A percentile compares a stretch with the other conserved stretches of the same genome.
These are phyloP conservation scores for Nerophis ophidion DNA, from an alignment of 2,113 vertebrate species.

Conservation along the genomic window DNA sequence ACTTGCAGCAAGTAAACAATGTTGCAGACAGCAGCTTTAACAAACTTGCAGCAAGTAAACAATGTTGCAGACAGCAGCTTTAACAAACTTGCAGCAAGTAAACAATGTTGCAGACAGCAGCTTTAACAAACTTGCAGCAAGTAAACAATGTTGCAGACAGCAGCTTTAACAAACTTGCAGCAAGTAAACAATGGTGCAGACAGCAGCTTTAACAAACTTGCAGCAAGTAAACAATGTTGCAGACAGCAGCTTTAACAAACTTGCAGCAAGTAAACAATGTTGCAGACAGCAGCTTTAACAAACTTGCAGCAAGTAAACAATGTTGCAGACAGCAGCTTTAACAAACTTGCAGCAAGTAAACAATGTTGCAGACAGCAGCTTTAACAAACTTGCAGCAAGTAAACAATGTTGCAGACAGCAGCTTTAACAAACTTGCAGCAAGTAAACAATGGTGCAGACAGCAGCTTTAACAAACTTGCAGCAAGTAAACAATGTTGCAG, in stretches of 20 bases:
- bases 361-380: slow-evolving; percentile 51
- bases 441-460: slow-evolving; percentile 41
- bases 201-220: too few relatives aligned
- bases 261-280: slow-evolving; percentile 43
- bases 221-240: slow-evolving; percentile 41
- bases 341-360: too few relatives aligned
- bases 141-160: slow-evolving; percentile 44
- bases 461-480: too few relatives aligned
- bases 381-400: too few relatives aligned
- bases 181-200: slow-evolving; percentile 37
- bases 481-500: slow-evolving; percentile 39
- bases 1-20: slow-evolving; percentile 45
- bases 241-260: slow-evolving; percentile 59
- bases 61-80: slow-evolving; percentile 52
- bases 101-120: slow-evolving; percentile 49
- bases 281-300: slow-evolving; percentile 55
- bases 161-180: too few relatives aligned
- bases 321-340: slow-evolving; percentile 52
- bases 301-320: slow-evolving; percentile 46
- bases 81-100: too few relatives aligned
- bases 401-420: slow-evolving; percentile 47
- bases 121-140: too few relatives aligned
- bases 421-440: too few relatives aligned
- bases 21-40: slow-evolving; percentile 53
- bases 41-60: slow-evolving; percentile 44